These are phyloP conservation scores for Ailuropoda melanoleuca DNA, from an alignment of 2,113 vertebrate genomes.

Conservation along the genomic window DNA sequence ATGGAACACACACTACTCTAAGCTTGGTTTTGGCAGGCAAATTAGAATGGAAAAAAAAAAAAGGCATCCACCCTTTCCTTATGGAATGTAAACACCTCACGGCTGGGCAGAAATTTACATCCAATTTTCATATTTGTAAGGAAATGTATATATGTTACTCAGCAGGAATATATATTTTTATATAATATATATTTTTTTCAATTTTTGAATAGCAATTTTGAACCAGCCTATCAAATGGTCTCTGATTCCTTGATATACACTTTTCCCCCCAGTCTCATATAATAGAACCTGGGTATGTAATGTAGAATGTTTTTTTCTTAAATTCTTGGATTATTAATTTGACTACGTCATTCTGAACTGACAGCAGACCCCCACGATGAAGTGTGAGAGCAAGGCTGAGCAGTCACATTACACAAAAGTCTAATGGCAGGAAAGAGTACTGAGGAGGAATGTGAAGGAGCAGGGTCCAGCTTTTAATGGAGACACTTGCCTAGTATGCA, in stretches of 20 bases:
- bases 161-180: background rate
- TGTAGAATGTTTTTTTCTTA: background rate
- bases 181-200: background rate
- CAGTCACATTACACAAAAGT: fast-evolving
- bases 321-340: background rate
- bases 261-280: background rate
- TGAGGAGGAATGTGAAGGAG: background rate
- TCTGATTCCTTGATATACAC: background rate
- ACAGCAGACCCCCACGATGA: background rate
- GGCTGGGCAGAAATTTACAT: constrained; percentile 38
- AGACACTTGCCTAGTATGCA: background rate
- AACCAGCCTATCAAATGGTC: background rate
- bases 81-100: constrained; percentile 51
- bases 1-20: background rate
- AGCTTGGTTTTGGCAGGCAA: constrained; percentile 50
- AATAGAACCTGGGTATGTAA: background rate
- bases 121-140: background rate
- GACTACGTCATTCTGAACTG: constrained; percentile 21
- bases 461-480: background rate
- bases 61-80: constrained; percentile 39
- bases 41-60: constrained; percentile 40
- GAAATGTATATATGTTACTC: constrained; percentile 22
- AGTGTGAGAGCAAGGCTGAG: background rate
- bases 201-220: background rate
- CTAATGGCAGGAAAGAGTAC: background rate